Conservation (phyloP, 2,888 invertebrate species). For the Drosophila meridiana region DNA sequence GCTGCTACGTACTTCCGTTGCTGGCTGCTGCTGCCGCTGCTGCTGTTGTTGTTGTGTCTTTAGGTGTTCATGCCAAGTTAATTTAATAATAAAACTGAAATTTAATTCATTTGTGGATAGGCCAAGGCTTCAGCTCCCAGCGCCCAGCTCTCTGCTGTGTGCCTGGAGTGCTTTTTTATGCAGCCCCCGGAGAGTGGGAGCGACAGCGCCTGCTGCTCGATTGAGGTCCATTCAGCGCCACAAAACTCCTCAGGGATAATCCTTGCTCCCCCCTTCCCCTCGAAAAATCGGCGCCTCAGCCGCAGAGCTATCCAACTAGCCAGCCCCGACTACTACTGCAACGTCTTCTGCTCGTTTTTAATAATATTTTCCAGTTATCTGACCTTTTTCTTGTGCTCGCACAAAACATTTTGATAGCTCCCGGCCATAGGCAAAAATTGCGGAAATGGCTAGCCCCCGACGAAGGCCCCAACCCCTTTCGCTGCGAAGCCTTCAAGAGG, state of each 20-base stretch:
- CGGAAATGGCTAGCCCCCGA: constrained; percentile 11
- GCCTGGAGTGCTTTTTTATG: constrained; percentile 39
- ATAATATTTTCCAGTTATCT: constrained; percentile 81
- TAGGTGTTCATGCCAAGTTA: constrained; percentile 84
- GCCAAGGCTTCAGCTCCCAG: constrained; percentile 51
- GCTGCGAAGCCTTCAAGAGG: not conserved
- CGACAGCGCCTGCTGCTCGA: constrained; percentile 6
- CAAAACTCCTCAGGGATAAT: constrained; percentile 71
- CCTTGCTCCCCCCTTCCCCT: constrained; percentile 35
- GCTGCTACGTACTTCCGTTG: constrained; percentile 7
- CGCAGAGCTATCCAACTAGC: constrained; percentile 1
- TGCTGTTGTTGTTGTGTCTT: constrained; percentile 71
- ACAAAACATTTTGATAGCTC: constrained; percentile 48
- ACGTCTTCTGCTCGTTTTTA: constrained; percentile 68
- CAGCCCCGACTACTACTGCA: constrained; percentile 2
- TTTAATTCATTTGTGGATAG: constrained; percentile 84
- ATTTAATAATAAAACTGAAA: constrained; percentile 83
- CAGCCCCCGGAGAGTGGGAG: constrained; percentile 11
- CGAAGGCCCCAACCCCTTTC: not conserved
- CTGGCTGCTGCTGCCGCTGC: constrained; percentile 17
- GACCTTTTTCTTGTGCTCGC: constrained; percentile 73
- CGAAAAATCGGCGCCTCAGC: constrained; percentile 5
- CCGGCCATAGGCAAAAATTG: constrained; percentile 41
- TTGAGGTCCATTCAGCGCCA: constrained; percentile 37
- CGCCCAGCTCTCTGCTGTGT: constrained; percentile 2